phyloP scores from a whole-genome alignment of 2,797 vertebrate species.

The Helicolenus hilgendorfi region DNA sequence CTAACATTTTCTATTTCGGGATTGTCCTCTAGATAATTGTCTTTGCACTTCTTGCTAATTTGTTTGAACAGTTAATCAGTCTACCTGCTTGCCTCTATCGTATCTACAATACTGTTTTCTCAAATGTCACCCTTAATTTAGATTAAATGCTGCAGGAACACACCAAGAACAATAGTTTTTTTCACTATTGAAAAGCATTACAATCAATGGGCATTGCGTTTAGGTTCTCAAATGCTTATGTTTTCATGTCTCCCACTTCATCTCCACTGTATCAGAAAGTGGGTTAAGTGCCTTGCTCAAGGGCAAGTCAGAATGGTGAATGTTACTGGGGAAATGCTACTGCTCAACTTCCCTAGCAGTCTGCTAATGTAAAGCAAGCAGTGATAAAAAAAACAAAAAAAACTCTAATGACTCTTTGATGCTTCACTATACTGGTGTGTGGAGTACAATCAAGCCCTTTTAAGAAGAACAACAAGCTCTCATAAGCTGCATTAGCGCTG shows the following conservation, averaged over 20 bases:
- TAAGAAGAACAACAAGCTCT: constrained; percentile 1
- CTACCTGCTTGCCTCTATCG: background rate
- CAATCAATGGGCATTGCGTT: background rate
- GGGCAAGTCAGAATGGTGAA: background rate
- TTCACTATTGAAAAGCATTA: background rate
- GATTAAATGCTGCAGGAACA: background rate
- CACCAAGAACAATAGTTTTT: background rate
- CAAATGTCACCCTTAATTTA: background rate
- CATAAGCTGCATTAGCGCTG: constrained; percentile 1
- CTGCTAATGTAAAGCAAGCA: background rate
- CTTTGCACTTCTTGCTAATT: background rate
- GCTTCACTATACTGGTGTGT: background rate
- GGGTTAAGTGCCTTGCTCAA: background rate
- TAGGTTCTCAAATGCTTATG: background rate
- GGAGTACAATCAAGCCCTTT: background rate
- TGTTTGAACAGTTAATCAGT: background rate
- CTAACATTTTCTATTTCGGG: background rate
- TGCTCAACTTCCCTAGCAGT: background rate
- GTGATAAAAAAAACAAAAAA: background rate
- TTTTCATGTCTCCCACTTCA: background rate
- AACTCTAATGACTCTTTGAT: background rate
- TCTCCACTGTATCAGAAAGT: background rate
- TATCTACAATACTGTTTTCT: background rate
- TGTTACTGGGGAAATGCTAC: background rate
- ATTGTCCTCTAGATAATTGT: background rate